Evolutionary conservation across 1,140 invertebrate species (phyloP).

Genomic region (Marisa cornuarietis): DNA sequence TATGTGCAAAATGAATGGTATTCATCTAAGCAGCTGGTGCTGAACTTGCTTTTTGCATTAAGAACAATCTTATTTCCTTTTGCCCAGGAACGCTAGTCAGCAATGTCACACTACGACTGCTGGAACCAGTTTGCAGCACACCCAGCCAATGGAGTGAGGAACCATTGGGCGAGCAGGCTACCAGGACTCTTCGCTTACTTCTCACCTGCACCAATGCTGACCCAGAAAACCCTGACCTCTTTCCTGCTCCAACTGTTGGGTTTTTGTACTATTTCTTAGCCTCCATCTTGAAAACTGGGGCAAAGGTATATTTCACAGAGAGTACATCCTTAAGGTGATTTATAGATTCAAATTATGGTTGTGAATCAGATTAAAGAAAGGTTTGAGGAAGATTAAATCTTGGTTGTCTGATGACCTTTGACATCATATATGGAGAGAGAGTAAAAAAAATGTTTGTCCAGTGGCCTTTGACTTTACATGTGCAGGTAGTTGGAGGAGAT

Average conservation of each 20-base stretch:
- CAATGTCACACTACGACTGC: constrained; percentile 75
- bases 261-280: constrained; percentile 85
- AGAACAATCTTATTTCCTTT: constrained; percentile 1
- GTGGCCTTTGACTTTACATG: constrained; percentile 31
- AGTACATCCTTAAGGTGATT: no score
- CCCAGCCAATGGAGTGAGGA: constrained; percentile 82
- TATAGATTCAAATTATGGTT: no score
- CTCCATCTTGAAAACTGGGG: constrained; percentile 70
- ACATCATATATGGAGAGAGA: no score
- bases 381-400: neutral
- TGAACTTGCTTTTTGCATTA: no score
- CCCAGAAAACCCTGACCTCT: constrained; percentile 34
- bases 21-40: no score
- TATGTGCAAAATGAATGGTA: no score
- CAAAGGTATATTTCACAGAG: constrained; percentile 20
- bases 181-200: constrained; percentile 72
- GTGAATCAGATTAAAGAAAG: neutral
- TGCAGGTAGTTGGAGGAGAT: constrained; percentile 18
- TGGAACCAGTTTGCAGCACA: constrained; percentile 83
- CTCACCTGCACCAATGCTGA: constrained; percentile 25
- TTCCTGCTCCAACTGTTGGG: constrained; percentile 80
- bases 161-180: constrained; percentile 71
- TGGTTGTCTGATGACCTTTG: no score
- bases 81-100: constrained; percentile 71
- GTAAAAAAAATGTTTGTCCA: no score